Percentiles rank a stretch among this genome's conserved stretches.
Conservation (phyloP, 2,113 vertebrate species). For the Pluvianellus socialis region DNA sequence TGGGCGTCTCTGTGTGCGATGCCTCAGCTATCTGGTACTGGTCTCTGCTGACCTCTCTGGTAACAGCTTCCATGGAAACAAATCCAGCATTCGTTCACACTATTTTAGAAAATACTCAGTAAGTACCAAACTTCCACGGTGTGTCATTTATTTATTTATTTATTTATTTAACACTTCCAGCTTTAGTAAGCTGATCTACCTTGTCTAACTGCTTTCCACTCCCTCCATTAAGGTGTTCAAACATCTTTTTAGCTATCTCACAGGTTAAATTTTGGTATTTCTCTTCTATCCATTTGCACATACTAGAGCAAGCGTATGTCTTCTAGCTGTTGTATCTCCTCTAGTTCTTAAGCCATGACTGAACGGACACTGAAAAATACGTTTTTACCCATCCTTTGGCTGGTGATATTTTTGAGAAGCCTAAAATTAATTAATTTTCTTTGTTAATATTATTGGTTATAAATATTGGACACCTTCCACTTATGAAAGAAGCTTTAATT, state of each 20-base stretch:
- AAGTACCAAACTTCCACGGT: slow-evolving; percentile 49
- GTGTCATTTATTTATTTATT: not conserved
- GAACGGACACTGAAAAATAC: not conserved
- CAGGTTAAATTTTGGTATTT: not conserved
- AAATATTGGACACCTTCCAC: not conserved
- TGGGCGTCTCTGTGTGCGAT: slow-evolving; percentile 91
- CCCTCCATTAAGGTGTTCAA: not conserved
- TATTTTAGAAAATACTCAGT: slow-evolving; percentile 94
- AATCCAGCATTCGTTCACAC: slow-evolving; percentile 92
- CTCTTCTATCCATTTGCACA: not conserved
- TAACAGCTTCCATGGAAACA: slow-evolving; percentile 96
- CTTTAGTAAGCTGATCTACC: not conserved
- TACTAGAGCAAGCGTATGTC: not conserved
- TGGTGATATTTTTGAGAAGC: not conserved
- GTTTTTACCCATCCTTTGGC: not conserved
- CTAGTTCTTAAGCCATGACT: not conserved
- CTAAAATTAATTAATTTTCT: not conserved
- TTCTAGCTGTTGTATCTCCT: not conserved
- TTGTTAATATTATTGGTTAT: not conserved
- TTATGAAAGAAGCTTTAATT: not conserved
- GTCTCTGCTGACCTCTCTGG: slow-evolving; percentile 94
- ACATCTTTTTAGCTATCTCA: not conserved
- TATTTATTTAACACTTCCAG: not conserved
- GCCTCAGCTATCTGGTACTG: slow-evolving; percentile 98
- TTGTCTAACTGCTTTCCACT: not conserved